These are phyloP conservation scores for Rhingia rostrata DNA, from an alignment of 2,888 invertebrate species.

Conservation along the genomic window DNA sequence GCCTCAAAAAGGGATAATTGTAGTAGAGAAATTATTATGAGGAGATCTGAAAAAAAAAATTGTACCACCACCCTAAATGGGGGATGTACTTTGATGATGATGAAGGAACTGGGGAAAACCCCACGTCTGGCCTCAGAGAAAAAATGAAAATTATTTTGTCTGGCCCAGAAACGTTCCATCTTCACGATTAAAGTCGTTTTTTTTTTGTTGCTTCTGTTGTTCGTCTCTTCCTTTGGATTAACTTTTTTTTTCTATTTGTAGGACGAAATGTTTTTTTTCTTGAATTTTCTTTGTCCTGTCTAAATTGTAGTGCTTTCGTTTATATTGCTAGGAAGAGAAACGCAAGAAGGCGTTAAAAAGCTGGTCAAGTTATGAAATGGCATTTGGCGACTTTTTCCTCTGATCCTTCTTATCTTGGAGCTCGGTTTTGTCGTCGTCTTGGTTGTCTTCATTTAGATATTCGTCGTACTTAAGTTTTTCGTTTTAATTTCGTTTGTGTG, in stretches of 20 bases:
- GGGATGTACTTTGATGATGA: constrained; percentile 68
- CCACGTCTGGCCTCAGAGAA: constrained; percentile 66
- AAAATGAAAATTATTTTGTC: constrained; percentile 70
- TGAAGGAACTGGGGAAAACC: constrained; percentile 71
- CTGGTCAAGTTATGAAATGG: constrained; percentile 74
- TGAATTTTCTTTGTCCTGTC: constrained; percentile 68
- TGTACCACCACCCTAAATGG: constrained; percentile 37
- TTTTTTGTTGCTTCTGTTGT: constrained; percentile 17
- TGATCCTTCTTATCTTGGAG: constrained; percentile 42
- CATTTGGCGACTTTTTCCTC: constrained; percentile 67
- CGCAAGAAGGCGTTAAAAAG: constrained; percentile 70
- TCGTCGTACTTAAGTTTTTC: constrained; percentile 43
- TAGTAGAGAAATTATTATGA: constrained; percentile 59
- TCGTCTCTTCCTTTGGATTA: constrained; percentile 55
- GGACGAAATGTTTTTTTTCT: constrained; percentile 17
- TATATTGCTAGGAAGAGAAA: constrained; percentile 41
- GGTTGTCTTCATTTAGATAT: constrained; percentile 9
- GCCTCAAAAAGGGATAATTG: constrained; percentile 39
- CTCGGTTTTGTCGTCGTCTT: not conserved
- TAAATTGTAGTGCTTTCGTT: constrained; percentile 73
- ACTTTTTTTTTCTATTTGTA: constrained; percentile 48
- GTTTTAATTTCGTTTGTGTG: constrained; percentile 20
- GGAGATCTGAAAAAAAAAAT: constrained; percentile 11
- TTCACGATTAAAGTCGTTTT: constrained; percentile 69
- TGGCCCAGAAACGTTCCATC: constrained; percentile 75